Conservation (phyloP, 2,888 invertebrate species). For the Campoplex nolae region DNA sequence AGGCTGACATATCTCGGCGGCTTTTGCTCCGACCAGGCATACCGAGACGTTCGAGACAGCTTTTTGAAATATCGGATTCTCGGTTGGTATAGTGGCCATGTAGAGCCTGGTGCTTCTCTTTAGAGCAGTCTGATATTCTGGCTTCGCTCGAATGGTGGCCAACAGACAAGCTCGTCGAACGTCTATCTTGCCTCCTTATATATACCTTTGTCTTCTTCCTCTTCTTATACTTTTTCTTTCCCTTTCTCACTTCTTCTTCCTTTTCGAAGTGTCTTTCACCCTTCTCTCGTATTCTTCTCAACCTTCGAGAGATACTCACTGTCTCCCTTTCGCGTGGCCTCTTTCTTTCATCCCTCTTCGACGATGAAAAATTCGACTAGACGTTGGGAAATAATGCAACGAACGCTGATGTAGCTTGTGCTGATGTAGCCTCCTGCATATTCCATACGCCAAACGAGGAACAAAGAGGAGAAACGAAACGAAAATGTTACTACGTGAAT, state of each 20-base stretch:
- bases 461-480: constrained; percentile 28
- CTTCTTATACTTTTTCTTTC: background rate
- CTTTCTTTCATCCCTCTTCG: constrained; percentile 25
- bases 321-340: constrained; percentile 16
- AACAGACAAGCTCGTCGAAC: constrained; percentile 48
- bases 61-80: constrained; percentile 74
- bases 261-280: background rate
- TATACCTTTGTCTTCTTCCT: background rate
- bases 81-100: constrained; percentile 40
- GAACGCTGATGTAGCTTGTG: constrained; percentile 54
- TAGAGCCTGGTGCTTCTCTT: constrained; percentile 68
- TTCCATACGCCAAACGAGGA: constrained; percentile 41
- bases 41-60: constrained; percentile 63
- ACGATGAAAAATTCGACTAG: constrained; percentile 62
- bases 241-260: background rate
- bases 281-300: constrained; percentile 33
- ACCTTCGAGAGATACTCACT: constrained; percentile 39
- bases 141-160: constrained; percentile 44
- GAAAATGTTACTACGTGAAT: constrained; percentile 38
- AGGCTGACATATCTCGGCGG: constrained; percentile 52
- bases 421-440: constrained; percentile 59
- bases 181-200: constrained; percentile 20
- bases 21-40: constrained; percentile 52
- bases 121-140: constrained; percentile 57
- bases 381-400: constrained; percentile 65